phyloP scores from a whole-genome alignment of 2,888 invertebrate species.

The Perdita meconis region DNA sequence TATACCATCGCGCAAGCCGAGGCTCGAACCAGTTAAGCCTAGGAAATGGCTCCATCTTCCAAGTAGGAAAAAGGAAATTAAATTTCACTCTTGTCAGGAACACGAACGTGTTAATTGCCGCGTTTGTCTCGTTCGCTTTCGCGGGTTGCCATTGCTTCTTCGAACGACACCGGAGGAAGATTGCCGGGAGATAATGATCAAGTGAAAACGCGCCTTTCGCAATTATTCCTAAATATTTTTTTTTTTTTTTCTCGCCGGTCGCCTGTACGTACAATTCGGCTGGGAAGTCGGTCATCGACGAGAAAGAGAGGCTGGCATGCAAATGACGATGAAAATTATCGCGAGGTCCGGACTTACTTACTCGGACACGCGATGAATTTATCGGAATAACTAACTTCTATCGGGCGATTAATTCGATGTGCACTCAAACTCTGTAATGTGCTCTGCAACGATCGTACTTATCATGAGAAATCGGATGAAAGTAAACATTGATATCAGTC shows the following conservation, averaged over 20 bases:
- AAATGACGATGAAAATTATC: constrained; percentile 6
- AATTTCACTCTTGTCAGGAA: constrained; percentile 29
- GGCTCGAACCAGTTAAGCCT: neutral
- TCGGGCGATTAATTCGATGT: neutral
- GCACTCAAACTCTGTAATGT: too few relatives aligned
- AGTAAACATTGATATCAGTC: too few relatives aligned
- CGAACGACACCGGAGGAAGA: constrained; percentile 21
- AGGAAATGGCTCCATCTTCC: neutral
- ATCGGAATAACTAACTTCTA: neutral
- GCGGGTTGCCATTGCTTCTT: constrained; percentile 17
- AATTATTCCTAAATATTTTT: constrained; percentile 33
- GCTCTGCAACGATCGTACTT: too few relatives aligned
- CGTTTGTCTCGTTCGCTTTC: constrained; percentile 48
- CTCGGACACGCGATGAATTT: neutral
- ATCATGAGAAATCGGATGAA: too few relatives aligned
- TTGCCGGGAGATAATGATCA: constrained; percentile 37
- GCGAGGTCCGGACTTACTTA: constrained; percentile 2
- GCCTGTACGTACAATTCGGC: constrained; percentile 17
- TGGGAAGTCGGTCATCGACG: constrained; percentile 11
- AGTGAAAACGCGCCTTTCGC: constrained; percentile 49
- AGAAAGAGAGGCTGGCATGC: neutral
- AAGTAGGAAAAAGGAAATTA: constrained; percentile 20
- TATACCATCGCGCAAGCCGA: too few relatives aligned
- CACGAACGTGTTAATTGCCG: constrained; percentile 50
- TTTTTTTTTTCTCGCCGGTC: neutral